These are phyloP conservation scores for Elmis aenea DNA, from an alignment of 2,888 invertebrate genomes.

Conservation along the genomic window DNA sequence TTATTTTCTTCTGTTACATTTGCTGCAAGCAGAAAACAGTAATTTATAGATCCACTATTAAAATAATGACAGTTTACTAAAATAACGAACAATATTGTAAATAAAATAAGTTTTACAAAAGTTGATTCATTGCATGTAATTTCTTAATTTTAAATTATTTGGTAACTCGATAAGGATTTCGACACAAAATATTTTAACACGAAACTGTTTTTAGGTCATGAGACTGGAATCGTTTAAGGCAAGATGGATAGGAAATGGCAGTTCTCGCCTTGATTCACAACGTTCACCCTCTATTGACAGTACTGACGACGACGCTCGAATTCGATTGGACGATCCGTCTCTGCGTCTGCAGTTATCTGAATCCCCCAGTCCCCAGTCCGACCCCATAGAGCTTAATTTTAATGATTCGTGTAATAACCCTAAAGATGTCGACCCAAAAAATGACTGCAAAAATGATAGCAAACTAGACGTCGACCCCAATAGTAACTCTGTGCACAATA, in stretches of 20 bases:
- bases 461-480: slow-evolving; percentile 33
- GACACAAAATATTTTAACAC: no score
- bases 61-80: no score
- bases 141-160: no score
- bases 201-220: slow-evolving; percentile 67
- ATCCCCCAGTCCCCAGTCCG: slow-evolving; percentile 31
- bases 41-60: no score
- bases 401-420: slow-evolving; percentile 16
- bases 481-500: slow-evolving; percentile 31
- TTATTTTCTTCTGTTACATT: neutral
- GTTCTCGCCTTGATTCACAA: slow-evolving; percentile 34
- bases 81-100: no score
- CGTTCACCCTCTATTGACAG: slow-evolving; percentile 41
- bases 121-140: no score
- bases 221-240: slow-evolving; percentile 65
- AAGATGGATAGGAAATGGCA: slow-evolving; percentile 50
- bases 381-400: slow-evolving; percentile 30
- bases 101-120: no score
- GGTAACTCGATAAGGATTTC: no score
- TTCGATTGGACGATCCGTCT: slow-evolving; percentile 43
- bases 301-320: slow-evolving; percentile 41
- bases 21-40: no score
- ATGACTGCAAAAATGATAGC: slow-evolving; percentile 26
- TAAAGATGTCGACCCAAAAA: slow-evolving; percentile 11
- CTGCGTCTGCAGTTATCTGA: slow-evolving; percentile 37